phyloP scores from a whole-genome alignment of 2,888 invertebrate genomes.

The Nephrotoma appendiculata region DNA sequence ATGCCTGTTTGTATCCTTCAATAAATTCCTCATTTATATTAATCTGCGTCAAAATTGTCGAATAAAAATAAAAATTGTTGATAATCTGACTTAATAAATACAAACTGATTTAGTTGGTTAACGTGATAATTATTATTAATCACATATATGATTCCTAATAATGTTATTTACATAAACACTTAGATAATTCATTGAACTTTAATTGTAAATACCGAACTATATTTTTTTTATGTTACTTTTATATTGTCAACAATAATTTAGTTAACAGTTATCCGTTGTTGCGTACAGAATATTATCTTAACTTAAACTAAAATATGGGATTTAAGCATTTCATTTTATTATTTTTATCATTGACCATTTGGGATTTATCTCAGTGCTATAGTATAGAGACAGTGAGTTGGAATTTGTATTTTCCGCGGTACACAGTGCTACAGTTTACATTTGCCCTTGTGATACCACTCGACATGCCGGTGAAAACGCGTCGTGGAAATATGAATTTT shows the following conservation, averaged over 20 bases:
- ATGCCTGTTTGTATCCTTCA: too few relatives aligned
- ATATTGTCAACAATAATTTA: not conserved
- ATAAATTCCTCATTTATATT: too few relatives aligned
- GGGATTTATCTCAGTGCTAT: not conserved
- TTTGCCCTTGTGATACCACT: not conserved
- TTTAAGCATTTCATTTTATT: not conserved
- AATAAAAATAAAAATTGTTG: too few relatives aligned
- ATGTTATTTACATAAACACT: not conserved
- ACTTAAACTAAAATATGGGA: not conserved
- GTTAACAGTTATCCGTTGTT: not conserved
- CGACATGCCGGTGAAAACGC: not conserved
- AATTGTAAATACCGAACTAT: not conserved
- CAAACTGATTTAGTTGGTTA: not conserved
- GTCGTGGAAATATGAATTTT: not conserved
- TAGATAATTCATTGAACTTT: not conserved
- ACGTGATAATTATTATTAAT: not conserved
- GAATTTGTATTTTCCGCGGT: not conserved
- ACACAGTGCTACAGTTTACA: not conserved
- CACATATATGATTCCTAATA: not conserved
- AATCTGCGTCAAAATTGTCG: too few relatives aligned
- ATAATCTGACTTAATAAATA: too few relatives aligned
- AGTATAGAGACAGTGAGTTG: not conserved
- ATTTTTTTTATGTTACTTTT: not conserved
- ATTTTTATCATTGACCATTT: not conserved
- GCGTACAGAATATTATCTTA: not conserved